A percentile compares a stretch with the other conserved stretches of the same genome.
Conservation (phyloP, 2,797 vertebrate genomes). For the Melanogrammus aeglefinus region DNA sequence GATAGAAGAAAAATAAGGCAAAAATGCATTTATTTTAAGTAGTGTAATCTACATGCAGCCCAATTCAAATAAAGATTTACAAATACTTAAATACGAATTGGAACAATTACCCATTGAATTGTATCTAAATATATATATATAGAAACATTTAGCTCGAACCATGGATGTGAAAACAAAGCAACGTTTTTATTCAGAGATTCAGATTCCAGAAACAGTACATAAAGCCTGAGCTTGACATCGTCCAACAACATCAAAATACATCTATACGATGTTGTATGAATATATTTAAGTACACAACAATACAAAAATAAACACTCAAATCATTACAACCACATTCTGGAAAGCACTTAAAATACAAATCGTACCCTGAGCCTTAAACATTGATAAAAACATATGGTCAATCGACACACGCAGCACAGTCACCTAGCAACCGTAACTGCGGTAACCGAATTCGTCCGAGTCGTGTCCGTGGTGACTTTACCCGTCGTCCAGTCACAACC, state of each 20-base stretch:
- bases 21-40: not conserved
- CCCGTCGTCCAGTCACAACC: too few relatives aligned
- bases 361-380: not conserved
- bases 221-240: too few relatives aligned
- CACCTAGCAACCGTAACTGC: slow-evolving; percentile 5
- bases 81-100: not conserved
- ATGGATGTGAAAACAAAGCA: not conserved
- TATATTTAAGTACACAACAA: too few relatives aligned
- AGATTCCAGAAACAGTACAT: too few relatives aligned
- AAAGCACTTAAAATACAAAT: not conserved
- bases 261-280: too few relatives aligned
- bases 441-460: not conserved
- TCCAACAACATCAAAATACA: not conserved
- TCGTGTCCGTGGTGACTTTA: not conserved
- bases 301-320: not conserved
- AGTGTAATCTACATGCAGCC: not conserved
- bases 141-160: not conserved
- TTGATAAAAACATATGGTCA: not conserved
- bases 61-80: not conserved
- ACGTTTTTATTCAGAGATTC: not conserved
- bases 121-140: not conserved
- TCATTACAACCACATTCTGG: not conserved
- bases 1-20: too few relatives aligned
- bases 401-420: too few relatives aligned
- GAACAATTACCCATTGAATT: not conserved